Base-by-base conservation (phyloP, 2,113 vertebrate genomes). In the Gobius niger region DNA sequence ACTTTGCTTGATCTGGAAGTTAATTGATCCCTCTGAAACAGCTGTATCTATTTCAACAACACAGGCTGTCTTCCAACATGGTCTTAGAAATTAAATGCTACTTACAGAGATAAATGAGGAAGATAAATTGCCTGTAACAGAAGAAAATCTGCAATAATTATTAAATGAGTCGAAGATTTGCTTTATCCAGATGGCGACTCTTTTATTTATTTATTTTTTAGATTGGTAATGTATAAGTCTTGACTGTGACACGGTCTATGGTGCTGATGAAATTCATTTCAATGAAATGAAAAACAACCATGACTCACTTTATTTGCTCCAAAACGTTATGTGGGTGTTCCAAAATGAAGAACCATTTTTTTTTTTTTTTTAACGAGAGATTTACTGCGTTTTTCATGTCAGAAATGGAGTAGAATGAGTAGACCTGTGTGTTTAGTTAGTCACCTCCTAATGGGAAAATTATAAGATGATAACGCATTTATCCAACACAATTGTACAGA, bases 371-470 rank as follows among this genome's bases (percentile, higher is more conserved):
- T n/a, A n/a, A n/a, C n/a, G n/a, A n/a, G 40, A 42, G 34, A 7
- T 42, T 60, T 40, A 42, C 57, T 15, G 56, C 40, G 56, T 9
- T 12, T 42, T 60, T 59, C 42, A 46, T 63, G 44, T 46, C 60
- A 47, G 60, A 63, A 10, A 60, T 59, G 56, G 56, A 59, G n/a
- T 60, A 4, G 13, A 18, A 12, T 63, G 42, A 63, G 60, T 63
- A 12, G 60, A 44, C 41, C 41, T 44, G 19, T 11, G 16, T n/a
- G 15, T 63, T 63, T 46, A 6, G 9, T 63, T 7, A 46, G 41
- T 46, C 60, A 63, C 19, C 44, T 63, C n/a, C 60, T 46, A 46
- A 46, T 63, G 15, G 44, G 41, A 63, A 63, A 63, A 46, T 46
- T 14, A 44, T n/a, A 44, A n/a, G 34, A 41, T n/a, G 14, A 56